phyloP scores from a whole-genome alignment of 2,113 vertebrate genomes.

The Scophthalmus maximus region DNA sequence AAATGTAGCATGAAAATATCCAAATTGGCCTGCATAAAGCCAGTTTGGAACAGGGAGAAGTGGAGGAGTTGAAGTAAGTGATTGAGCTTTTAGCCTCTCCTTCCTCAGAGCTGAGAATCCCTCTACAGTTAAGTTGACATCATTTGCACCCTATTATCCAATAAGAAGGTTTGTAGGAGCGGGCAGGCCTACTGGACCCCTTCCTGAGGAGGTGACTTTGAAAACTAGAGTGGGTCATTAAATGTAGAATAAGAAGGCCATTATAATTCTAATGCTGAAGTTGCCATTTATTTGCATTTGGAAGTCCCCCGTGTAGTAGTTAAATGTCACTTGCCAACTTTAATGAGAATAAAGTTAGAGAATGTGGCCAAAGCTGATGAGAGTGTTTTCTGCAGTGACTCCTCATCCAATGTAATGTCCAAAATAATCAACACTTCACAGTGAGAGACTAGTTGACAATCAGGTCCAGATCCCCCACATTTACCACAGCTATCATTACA shows the following conservation, averaged over 20 bases:
- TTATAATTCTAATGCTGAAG: conserved; percentile 78
- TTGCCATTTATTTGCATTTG: conserved; percentile 81
- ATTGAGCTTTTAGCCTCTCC: conserved; percentile 66
- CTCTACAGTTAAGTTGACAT: conserved; percentile 59
- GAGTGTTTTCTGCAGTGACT: conserved; percentile 63
- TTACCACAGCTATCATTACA: conserved; percentile 15
- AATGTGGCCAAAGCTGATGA: conserved; percentile 72
- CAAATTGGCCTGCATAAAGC: conserved; percentile 62
- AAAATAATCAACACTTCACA: conserved; percentile 65
- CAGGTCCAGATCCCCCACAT: conserved; percentile 24
- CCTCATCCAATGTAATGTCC: conserved; percentile 46
- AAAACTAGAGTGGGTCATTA: conserved; percentile 82
- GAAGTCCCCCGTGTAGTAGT: conserved; percentile 72
- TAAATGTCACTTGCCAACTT: conserved; percentile 81
- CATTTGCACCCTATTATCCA: conserved; percentile 75
- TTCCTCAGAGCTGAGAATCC: conserved; percentile 47
- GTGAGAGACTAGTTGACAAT: conserved; percentile 46
- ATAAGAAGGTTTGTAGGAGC: conserved; percentile 65
- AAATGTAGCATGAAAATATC: conserved; percentile 81
- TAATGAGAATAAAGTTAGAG: conserved; percentile 78
- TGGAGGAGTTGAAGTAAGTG: conserved; percentile 59
- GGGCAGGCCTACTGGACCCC: conserved; percentile 50
- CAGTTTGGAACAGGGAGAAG: conserved; percentile 55
- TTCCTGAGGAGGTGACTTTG: conserved; percentile 77
- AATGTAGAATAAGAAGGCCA: conserved; percentile 77